phyloP scores from a whole-genome alignment of 2,888 invertebrate species.

The Nymphalis c-album region DNA sequence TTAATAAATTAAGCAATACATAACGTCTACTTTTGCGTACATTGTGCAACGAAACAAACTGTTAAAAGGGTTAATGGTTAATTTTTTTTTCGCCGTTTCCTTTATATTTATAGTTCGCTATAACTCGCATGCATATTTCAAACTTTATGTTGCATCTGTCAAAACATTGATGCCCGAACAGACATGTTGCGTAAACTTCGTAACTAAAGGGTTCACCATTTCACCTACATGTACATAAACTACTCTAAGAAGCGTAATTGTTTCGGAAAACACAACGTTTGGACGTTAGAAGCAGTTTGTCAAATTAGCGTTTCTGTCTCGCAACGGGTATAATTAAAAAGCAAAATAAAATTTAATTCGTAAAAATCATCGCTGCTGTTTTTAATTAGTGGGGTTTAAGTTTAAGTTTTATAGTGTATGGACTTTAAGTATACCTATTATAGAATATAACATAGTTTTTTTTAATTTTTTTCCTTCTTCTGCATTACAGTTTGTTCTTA shows the following conservation, averaged over 20 bases:
- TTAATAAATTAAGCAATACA: too few species aligned
- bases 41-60: conserved; percentile 26
- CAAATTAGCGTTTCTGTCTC: conserved; percentile 60
- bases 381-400: too few species aligned
- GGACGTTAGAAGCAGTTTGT: conserved; percentile 23
- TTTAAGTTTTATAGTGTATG: too few species aligned
- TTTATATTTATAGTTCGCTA: conserved; percentile 53
- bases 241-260: conserved; percentile 69
- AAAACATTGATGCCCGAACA: conserved; percentile 54
- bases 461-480: too few species aligned
- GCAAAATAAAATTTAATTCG: conserved; percentile 41
- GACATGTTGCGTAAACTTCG: conserved; percentile 50
- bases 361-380: conserved; percentile 40
- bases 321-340: conserved; percentile 45
- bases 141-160: conserved; percentile 67
- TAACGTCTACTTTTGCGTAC: conserved; percentile 24
- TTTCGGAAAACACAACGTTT: conserved; percentile 56
- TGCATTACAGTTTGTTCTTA: too few species aligned
- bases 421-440: too few species aligned
- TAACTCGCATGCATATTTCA: conserved; percentile 55
- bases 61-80: conserved; percentile 42
- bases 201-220: conserved; percentile 42
- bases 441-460: too few species aligned
- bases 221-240: conserved; percentile 54
- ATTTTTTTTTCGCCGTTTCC: conserved; percentile 47